phyloP scores from a whole-genome alignment of 2,888 invertebrate species.

The Acleris literana region DNA sequence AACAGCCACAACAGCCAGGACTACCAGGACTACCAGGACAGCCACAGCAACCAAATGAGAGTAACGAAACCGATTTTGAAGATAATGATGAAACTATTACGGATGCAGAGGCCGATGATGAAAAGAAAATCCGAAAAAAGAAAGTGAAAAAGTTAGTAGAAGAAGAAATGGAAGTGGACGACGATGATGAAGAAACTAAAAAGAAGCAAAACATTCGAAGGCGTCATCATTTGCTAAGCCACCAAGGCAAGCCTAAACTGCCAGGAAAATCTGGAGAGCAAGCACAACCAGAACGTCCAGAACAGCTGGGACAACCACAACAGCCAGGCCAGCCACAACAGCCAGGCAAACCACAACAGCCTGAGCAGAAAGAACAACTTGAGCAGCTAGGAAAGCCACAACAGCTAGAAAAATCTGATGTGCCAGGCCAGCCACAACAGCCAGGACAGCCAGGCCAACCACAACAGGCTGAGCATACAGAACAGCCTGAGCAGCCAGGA shows the following conservation, averaged over 20 bases:
- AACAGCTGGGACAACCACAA: neutral
- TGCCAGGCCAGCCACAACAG: neutral
- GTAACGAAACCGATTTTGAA: too few relatives aligned
- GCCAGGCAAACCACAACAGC: neutral
- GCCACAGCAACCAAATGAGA: too few relatives aligned
- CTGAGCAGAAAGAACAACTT: neutral
- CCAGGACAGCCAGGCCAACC: conserved; percentile 1
- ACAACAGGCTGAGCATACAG: neutral
- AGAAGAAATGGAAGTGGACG: too few relatives aligned
- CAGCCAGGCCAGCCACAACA: neutral
- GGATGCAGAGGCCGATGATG: too few relatives aligned
- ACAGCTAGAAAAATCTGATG: neutral
- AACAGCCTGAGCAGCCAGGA: neutral
- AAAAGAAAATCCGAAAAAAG: too few relatives aligned
- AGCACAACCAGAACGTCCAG: neutral
- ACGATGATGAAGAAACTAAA: too few relatives aligned
- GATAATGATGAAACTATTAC: too few relatives aligned
- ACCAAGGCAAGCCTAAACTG: too few relatives aligned
- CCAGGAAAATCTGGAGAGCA: neutral
- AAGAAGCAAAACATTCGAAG: too few relatives aligned
- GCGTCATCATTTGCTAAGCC: too few relatives aligned
- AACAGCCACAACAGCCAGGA: neutral
- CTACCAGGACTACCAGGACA: conserved; percentile 25
- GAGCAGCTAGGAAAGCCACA: neutral
- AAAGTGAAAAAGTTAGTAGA: too few relatives aligned